Conservation (phyloP, 2,113 vertebrate species). For the Apeltes quadracus region DNA sequence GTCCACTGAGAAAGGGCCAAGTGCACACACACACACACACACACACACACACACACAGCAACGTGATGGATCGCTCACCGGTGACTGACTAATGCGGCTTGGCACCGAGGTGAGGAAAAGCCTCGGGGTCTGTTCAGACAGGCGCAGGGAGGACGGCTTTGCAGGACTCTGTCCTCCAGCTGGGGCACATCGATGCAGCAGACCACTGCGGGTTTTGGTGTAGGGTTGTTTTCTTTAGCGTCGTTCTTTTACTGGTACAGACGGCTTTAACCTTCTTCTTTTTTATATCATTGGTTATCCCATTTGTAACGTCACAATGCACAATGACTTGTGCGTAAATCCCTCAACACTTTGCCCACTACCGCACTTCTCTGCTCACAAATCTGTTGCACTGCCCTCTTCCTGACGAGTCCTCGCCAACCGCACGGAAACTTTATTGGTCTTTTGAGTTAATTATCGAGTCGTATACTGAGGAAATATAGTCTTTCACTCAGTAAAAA, state of each 20-base stretch:
- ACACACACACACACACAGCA: background rate
- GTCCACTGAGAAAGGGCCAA: conserved; percentile 1
- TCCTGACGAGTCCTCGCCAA: no score
- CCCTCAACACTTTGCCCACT: no score
- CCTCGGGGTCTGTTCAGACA: conserved; percentile 11
- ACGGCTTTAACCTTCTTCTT: no score
- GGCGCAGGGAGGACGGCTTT: background rate
- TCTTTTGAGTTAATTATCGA: background rate
- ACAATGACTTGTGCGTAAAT: no score
- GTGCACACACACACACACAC: background rate
- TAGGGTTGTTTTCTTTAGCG: background rate
- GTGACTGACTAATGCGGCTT: conserved; percentile 2
- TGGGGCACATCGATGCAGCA: background rate
- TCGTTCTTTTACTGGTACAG: background rate
- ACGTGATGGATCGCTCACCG: background rate
- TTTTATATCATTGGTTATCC: no score
- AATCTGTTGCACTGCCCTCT: no score
- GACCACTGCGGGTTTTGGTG: background rate
- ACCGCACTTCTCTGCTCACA: background rate
- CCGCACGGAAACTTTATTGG: background rate
- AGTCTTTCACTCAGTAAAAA: background rate
- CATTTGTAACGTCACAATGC: no score
- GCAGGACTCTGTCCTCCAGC: conserved; percentile 13
- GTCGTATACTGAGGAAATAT: background rate
- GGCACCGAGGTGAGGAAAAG: conserved; percentile 9